phyloP scores from a whole-genome alignment of 1,140 invertebrate genomes.

The Lepeophtheirus salmonis region DNA sequence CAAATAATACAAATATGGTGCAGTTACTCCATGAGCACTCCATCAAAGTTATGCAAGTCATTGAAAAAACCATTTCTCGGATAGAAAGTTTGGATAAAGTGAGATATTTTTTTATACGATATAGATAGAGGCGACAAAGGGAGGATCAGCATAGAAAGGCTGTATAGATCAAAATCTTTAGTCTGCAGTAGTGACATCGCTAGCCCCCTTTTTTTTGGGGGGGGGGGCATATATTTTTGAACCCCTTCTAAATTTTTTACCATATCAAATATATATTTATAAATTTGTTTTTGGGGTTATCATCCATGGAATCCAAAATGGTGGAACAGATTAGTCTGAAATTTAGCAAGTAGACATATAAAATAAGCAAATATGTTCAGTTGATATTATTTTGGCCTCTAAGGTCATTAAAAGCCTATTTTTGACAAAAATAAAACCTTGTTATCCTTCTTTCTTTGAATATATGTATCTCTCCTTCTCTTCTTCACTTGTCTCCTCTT shows the following conservation, averaged over 20 bases:
- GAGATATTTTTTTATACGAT: background rate
- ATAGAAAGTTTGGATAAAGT: constrained; percentile 3
- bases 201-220: background rate
- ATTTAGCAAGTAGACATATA: too few relatives aligned
- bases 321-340: too few relatives aligned
- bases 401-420: too few relatives aligned
- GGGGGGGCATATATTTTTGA: background rate
- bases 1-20: background rate
- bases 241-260: background rate
- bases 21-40: background rate
- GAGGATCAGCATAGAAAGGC: too few relatives aligned
- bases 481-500: too few relatives aligned
- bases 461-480: too few relatives aligned
- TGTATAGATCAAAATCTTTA: background rate
- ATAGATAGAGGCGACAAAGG: too few relatives aligned
- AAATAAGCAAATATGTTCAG: too few relatives aligned
- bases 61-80: constrained; percentile 2
- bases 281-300: too few relatives aligned
- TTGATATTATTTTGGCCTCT: too few relatives aligned
- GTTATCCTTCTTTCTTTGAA: background rate
- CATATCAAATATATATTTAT: background rate
- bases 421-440: too few relatives aligned
- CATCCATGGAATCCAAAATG: too few relatives aligned
- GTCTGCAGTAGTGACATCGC: background rate
- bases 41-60: background rate